Evolutionary conservation across 2,797 vertebrate species (phyloP).

Genomic region (Malurus splendens): DNA sequence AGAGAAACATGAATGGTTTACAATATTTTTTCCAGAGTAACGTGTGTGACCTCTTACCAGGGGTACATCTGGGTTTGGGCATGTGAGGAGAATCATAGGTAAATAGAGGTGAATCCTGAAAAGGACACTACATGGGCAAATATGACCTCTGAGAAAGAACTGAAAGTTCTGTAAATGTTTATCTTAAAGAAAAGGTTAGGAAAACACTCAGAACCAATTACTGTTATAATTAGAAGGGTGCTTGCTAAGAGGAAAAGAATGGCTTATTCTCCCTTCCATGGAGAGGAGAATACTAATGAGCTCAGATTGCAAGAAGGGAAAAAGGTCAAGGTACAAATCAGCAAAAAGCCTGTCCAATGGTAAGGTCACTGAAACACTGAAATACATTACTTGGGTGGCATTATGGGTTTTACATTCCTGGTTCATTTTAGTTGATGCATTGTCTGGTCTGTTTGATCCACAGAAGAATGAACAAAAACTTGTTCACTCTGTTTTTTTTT

Average conservation of each 20-base stretch:
- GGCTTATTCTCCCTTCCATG: neutral
- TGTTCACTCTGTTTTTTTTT: neutral
- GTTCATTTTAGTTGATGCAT: neutral
- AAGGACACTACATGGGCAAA: neutral
- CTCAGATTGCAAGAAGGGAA: neutral
- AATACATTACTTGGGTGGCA: neutral
- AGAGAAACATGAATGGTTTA: neutral
- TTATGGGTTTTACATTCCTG: neutral
- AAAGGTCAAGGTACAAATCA: neutral
- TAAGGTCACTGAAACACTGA: neutral
- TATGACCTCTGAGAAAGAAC: neutral
- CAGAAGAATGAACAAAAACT: neutral
- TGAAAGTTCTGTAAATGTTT: neutral
- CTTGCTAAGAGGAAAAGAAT: neutral
- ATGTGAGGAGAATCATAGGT: neutral
- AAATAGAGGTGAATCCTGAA: neutral
- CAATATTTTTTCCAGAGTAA: neutral
- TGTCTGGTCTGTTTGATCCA: neutral
- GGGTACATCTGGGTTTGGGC: neutral
- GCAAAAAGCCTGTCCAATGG: neutral
- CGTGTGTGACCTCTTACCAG: neutral
- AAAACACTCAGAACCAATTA: neutral
- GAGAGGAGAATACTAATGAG: neutral
- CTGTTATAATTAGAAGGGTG: neutral
- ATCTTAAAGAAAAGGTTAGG: neutral